Evolutionary conservation across 2,113 vertebrate genomes (phyloP), one percentile per base, ranked within the genome.

Genomic region (Saguinus midas): DNA sequence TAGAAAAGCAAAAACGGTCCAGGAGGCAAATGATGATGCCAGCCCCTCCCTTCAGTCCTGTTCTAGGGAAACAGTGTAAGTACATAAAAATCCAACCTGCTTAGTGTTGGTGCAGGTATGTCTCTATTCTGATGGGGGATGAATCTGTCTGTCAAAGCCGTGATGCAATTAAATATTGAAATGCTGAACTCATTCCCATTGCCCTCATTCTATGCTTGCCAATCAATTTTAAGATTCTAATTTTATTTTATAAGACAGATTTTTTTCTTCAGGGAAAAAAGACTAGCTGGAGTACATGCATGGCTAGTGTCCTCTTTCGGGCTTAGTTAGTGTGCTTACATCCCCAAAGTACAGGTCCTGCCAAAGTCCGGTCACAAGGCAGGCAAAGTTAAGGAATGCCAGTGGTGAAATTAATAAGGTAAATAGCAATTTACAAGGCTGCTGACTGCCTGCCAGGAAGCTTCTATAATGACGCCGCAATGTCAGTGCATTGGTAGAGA

Each of bases 241-340:
- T 82, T 95, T 85, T 89, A 85, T 73, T 64, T 87, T 82, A 8
- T 1, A 82, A 48, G 23, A 93, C 21, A 48, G 52, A 9, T 18
- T 90, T 93, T 90, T 91, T 88, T 66, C 29, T 75, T 91, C 35
- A 91, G 87, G 37, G 70, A 91, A 32, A 90, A 21, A 75, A 94
- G 27, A 68, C n/a, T 58, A 90, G 55, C 1, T 50, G 48, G 55
- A 75, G 20, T 52, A 43, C 21, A 40, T 11, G 37, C 58, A 78
- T 37, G n/a, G 52, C 66, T 81, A 89, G 88, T 92, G 52, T 50
- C 94, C 32, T 58, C 18, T 90, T 86, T 84, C 90, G 94, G 82
- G 70, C 35, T 82, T 75, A 64, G 40, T 91, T 87, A 90, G 35
- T 73, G 48, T 80, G 75, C 70, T 83, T 45, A 84, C 11, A 92